These are phyloP conservation scores for Caenorhabditis wallacei DNA, from an alignment of 2,888 invertebrate species.

Conservation along the genomic window DNA sequence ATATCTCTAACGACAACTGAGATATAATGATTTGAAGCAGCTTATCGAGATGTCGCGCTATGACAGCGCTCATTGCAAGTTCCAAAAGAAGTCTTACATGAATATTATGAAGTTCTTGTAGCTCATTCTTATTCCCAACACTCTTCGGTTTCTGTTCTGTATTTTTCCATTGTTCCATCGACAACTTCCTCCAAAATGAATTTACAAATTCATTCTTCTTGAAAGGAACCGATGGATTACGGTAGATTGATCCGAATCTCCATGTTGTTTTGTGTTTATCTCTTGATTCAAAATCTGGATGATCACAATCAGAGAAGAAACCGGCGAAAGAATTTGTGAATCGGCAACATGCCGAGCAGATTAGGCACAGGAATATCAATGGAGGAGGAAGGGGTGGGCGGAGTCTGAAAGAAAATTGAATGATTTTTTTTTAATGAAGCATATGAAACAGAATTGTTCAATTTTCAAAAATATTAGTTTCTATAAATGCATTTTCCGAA, in stretches of 20 bases:
- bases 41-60: too few relatives aligned
- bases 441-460: too few relatives aligned
- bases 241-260: constrained; percentile 73
- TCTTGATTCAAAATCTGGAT: constrained; percentile 73
- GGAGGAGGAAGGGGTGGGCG: constrained; percentile 83
- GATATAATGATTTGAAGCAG: too few relatives aligned
- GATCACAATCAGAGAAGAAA: constrained; percentile 66
- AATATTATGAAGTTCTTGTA: constrained; percentile 54
- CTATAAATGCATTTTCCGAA: too few relatives aligned
- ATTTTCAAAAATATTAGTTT: too few relatives aligned
- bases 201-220: constrained; percentile 66
- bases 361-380: constrained; percentile 80
- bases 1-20: too few relatives aligned
- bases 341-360: constrained; percentile 75
- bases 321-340: constrained; percentile 57
- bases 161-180: constrained; percentile 73
- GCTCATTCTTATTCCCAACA: constrained; percentile 20
- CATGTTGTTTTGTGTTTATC: constrained; percentile 53
- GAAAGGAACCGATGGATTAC: constrained; percentile 79
- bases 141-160: constrained; percentile 44
- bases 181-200: constrained; percentile 69
- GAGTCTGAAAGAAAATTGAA: constrained; percentile 63
- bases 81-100: too few relatives aligned
- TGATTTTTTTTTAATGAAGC: too few relatives aligned
- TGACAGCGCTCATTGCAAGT: too few relatives aligned